Evolutionary conservation across 2,797 vertebrate genomes (phyloP).

Genomic region (Typhlichthys subterraneus): DNA sequence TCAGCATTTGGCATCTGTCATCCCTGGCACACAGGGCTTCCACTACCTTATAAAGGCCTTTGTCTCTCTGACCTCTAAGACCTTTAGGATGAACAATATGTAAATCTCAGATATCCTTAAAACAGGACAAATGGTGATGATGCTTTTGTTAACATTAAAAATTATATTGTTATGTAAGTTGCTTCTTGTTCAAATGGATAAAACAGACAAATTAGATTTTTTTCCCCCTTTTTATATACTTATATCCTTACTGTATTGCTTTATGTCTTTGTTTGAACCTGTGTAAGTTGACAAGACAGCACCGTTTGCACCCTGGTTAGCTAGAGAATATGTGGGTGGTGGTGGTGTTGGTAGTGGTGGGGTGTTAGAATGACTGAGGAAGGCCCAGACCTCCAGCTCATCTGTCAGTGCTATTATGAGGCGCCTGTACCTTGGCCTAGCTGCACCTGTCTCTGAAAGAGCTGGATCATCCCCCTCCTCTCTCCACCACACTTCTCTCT

Average conservation of each 20-base stretch:
- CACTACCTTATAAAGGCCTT: conserved; percentile 78
- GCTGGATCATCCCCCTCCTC: conserved; percentile 17
- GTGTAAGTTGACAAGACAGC: conserved; percentile 30
- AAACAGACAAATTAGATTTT: background rate
- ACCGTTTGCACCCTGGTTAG: conserved; percentile 47
- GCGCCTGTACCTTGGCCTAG: conserved; percentile 60
- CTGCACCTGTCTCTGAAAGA: conserved; percentile 68
- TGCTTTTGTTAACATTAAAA: conserved; percentile 35
- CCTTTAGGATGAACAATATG: conserved; percentile 74
- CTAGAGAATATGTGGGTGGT: conserved; percentile 43
- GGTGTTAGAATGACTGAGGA: conserved; percentile 20
- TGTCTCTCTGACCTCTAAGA: conserved; percentile 77
- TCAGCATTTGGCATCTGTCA: conserved; percentile 80
- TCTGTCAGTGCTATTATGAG: conserved; percentile 67
- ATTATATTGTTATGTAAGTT: conserved; percentile 9
- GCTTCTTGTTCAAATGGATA: background rate
- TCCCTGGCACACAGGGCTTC: conserved; percentile 77
- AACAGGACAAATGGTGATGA: conserved; percentile 54
- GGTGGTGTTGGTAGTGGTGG: background rate
- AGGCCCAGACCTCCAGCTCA: conserved; percentile 41
- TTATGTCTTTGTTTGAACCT: conserved; percentile 40
- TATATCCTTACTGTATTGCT: conserved; percentile 11
- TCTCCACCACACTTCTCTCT: background rate
- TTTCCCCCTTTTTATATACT: background rate
- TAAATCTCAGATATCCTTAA: conserved; percentile 61